Percentiles rank a stretch among this genome's conserved stretches.
These are phyloP conservation scores for Argya squamiceps DNA, from an alignment of 2,797 vertebrate genomes.

Conservation along the genomic window DNA sequence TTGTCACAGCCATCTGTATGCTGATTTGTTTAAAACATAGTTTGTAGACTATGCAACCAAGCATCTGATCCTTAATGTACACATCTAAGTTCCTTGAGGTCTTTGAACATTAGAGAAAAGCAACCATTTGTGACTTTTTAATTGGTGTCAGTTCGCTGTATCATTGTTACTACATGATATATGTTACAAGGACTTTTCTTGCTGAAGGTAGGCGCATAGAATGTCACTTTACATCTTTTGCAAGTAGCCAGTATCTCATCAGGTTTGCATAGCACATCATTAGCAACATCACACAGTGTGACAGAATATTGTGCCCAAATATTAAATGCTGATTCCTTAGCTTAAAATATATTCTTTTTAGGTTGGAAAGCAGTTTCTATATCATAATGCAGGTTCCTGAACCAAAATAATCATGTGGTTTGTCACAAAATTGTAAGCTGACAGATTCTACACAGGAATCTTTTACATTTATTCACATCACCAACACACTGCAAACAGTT, in stretches of 20 bases:
- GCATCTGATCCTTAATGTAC: conserved; percentile 62
- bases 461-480: conserved; percentile 20
- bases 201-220: conserved; percentile 1
- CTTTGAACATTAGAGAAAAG: conserved; percentile 54
- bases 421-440: conserved; percentile 38
- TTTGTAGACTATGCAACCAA: conserved; percentile 48
- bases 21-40: conserved; percentile 51
- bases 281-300: conserved; percentile 48
- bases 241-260: conserved; percentile 46
- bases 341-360: conserved; percentile 3
- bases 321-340: conserved; percentile 8
- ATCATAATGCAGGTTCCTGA: background rate
- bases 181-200: conserved; percentile 35
- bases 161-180: conserved; percentile 63
- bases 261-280: conserved; percentile 54
- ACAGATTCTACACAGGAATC: background rate
- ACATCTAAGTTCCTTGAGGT: conserved; percentile 48
- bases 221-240: conserved; percentile 48
- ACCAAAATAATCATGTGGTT: conserved; percentile 1
- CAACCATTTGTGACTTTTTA: conserved; percentile 71
- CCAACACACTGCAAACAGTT: background rate
- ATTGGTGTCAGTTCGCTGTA: conserved; percentile 64
- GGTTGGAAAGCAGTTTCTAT: background rate
- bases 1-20: conserved; percentile 51
- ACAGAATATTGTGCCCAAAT: conserved; percentile 19